Conservation (phyloP, 1,140 invertebrate genomes). For the Arctopsyche grandis region DNA sequence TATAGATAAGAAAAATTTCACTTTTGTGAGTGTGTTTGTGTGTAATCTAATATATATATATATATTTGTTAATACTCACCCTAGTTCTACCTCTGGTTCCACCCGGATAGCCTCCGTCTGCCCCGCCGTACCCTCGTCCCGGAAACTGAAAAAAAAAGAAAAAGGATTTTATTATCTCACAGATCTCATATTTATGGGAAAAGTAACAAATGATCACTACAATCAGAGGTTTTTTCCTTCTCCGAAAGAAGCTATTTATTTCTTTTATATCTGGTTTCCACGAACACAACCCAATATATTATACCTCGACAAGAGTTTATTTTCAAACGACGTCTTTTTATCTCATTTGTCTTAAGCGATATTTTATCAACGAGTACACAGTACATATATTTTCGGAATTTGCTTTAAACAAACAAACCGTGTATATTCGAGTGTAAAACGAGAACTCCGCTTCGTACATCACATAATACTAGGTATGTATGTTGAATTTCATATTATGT, state of each 20-base stretch:
- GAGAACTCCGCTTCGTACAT: too few species aligned
- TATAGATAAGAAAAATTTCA: too few species aligned
- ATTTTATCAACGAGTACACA: too few species aligned
- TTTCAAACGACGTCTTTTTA: background rate
- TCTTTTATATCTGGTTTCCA: slow-evolving; percentile 9
- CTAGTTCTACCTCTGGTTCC: slow-evolving; percentile 63
- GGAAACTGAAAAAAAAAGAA: slow-evolving; percentile 62
- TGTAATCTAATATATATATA: slow-evolving; percentile 6
- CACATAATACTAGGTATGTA: too few species aligned
- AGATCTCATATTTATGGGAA: slow-evolving; percentile 29
- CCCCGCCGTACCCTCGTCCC: slow-evolving; percentile 63
- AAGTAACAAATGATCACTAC: slow-evolving; percentile 32
- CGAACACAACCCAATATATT: background rate
- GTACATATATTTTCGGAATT: too few species aligned
- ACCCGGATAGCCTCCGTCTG: slow-evolving; percentile 61
- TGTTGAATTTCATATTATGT: too few species aligned
- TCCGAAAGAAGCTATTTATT: slow-evolving; percentile 10
- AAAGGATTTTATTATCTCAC: slow-evolving; percentile 38
- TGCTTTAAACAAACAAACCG: too few species aligned
- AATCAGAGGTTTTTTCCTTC: slow-evolving; percentile 14
- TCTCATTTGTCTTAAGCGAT: too few species aligned
- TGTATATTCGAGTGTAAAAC: too few species aligned
- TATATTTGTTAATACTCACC: slow-evolving; percentile 60
- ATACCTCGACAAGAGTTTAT: background rate
- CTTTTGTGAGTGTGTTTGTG: too few species aligned